Evolutionary conservation across 2,888 invertebrate genomes (phyloP), one percentile per base, ranked within the genome.

Genomic region (Flexamia atlantica): DNA sequence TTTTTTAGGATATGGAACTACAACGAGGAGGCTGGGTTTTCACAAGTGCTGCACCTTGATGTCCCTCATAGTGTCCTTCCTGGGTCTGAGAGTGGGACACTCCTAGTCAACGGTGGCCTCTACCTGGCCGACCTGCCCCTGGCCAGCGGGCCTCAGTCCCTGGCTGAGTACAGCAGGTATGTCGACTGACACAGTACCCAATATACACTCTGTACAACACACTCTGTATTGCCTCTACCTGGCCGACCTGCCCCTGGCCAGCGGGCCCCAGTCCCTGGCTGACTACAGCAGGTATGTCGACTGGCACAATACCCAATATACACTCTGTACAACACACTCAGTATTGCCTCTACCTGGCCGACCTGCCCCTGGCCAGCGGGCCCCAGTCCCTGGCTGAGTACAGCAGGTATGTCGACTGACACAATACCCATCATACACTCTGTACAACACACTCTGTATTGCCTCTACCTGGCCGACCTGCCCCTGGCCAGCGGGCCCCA

Each of bases 1-100:
- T n/a, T n/a, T n/a, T n/a, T n/a, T n/a, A 94, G 94, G 88, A 92
- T 94, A 85, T 94, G 94, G 94, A 94, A 94, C 88, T 94, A 94
- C 90, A 94, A 94, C 88, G 94, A 94, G 88, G 94, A 94, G 89
- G 93, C 94, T 0, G 94, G 94, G 0, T 94, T 93, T 88, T 94
- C 94, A 0, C 94, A 94, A 91, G 94, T 94, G 0, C 89, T 94
- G 0, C 94, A 94, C 88, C 90, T 94, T 0, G 93, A 93, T 85
- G 91, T 94, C 0, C 94, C 94, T 0, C 92, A 92, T 81, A 93
- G 93, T 1, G 93, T 94, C 0, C 93, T 94, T 0, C 94, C 94
- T 0, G 94, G 94, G 0, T 93, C 94, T 0, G 94, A 94, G 82
- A 91, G 92, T 85, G 94, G 94, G 0, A 92, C 92, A 0, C 90